These are phyloP conservation scores for Protula sp. DNA, from an alignment of 2,888 invertebrate genomes.

Conservation along the genomic window DNA sequence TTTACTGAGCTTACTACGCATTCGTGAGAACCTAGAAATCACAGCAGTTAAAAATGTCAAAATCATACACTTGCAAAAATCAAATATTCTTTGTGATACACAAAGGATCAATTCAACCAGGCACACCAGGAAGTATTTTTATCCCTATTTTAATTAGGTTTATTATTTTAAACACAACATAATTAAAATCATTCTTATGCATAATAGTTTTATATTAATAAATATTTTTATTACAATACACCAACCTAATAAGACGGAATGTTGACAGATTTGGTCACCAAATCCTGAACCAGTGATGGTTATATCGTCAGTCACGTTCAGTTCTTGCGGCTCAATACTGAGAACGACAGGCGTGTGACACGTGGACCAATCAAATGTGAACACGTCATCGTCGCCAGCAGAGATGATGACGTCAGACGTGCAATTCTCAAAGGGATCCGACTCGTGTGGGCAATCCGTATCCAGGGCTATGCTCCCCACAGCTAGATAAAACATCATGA, in stretches of 20 bases:
- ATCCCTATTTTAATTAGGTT: not conserved
- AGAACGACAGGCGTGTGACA: not conserved
- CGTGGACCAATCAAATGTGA: not conserved
- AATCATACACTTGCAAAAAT: not conserved
- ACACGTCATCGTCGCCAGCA: too few species aligned
- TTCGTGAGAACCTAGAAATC: not conserved
- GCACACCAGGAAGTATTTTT: too few species aligned
- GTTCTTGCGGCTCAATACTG: slow-evolving; percentile 27
- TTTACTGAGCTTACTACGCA: not conserved
- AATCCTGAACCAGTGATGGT: slow-evolving; percentile 2
- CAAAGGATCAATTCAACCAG: too few species aligned
- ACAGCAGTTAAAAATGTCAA: not conserved
- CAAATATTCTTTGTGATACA: not conserved
- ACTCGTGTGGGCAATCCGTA: too few species aligned
- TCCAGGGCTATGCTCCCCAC: too few species aligned
- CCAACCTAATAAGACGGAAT: slow-evolving; percentile 25
- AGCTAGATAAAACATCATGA: too few species aligned
- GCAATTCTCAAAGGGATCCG: too few species aligned
- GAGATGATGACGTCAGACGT: too few species aligned
- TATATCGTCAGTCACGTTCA: slow-evolving; percentile 13
- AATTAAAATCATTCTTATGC: not conserved
- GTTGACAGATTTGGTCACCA: slow-evolving; percentile 9
- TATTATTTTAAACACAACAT: not conserved
- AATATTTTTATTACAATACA: slow-evolving; percentile 22
- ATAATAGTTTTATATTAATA: not conserved